These are phyloP conservation scores for Nyctalus aviator DNA, from an alignment of 2,797 vertebrate genomes.

Conservation along the genomic window DNA sequence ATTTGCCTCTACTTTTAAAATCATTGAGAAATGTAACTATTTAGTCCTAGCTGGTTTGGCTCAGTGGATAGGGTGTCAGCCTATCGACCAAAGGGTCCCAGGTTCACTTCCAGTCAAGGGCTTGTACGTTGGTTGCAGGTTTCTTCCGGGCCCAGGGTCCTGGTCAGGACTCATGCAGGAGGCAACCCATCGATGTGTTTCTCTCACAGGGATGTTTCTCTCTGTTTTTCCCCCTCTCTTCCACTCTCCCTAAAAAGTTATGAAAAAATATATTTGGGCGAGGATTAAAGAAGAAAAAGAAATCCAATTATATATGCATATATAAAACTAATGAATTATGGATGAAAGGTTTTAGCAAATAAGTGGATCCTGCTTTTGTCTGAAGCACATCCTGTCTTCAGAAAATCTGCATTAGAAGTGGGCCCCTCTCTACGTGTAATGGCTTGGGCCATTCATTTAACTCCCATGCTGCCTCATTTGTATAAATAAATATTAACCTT, in stretches of 20 bases:
- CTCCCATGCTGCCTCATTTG: not conserved
- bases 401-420: not conserved
- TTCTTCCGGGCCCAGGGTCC: too few relatives aligned
- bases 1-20: not conserved
- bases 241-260: too few relatives aligned
- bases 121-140: too few relatives aligned
- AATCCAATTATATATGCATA: not conserved
- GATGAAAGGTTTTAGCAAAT: slow-evolving; percentile 11
- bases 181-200: too few relatives aligned
- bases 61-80: too few relatives aligned
- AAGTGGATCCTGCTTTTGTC: not conserved
- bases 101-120: too few relatives aligned
- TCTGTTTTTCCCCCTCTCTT: too few relatives aligned
- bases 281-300: not conserved
- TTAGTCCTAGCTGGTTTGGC: too few relatives aligned
- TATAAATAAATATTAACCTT: not conserved
- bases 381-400: not conserved
- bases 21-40: not conserved
- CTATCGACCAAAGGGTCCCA: too few relatives aligned
- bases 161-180: too few relatives aligned
- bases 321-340: not conserved
- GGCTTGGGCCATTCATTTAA: not conserved
- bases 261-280: too few relatives aligned
- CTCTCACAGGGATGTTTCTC: too few relatives aligned
- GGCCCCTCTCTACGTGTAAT: not conserved